Evolutionary conservation across 2,888 invertebrate species (phyloP).

Genomic region (Phortica magna): DNA sequence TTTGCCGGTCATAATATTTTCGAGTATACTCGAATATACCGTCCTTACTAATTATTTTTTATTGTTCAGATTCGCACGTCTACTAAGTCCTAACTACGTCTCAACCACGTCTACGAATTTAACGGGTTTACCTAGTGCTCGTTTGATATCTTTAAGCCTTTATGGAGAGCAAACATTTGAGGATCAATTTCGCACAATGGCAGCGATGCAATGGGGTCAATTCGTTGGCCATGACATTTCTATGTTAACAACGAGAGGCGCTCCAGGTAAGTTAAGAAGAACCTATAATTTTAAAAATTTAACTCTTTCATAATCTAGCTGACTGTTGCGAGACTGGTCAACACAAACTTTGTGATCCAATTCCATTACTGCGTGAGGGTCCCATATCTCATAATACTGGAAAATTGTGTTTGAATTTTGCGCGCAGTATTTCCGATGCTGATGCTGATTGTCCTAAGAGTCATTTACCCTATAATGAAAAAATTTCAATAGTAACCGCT

Average conservation of each 20-base stretch:
- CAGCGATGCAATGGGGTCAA: conserved; percentile 71
- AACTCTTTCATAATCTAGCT: conserved; percentile 34
- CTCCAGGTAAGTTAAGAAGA: conserved; percentile 51
- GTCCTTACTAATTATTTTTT: neutral
- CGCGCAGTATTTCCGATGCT: conserved; percentile 82
- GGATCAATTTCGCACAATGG: conserved; percentile 66
- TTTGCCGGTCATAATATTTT: too few relatives aligned
- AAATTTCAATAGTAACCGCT: conserved; percentile 78
- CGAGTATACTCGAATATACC: too few relatives aligned
- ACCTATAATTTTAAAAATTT: conserved; percentile 20
- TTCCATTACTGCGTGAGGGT: conserved; percentile 80
- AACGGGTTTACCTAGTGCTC: conserved; percentile 63
- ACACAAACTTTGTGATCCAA: conserved; percentile 77
- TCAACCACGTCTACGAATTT: neutral
- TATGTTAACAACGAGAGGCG: conserved; percentile 49
- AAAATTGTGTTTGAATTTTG: conserved; percentile 82
- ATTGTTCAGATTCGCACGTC: conserved; percentile 56
- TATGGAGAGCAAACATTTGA: conserved; percentile 63
- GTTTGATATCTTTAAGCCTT: conserved; percentile 63
- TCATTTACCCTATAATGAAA: conserved; percentile 79
- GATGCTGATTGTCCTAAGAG: conserved; percentile 81
- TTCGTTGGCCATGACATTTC: conserved; percentile 69
- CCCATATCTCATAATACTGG: conserved; percentile 79
- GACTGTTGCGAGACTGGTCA: conserved; percentile 63
- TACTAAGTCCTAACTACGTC: conserved; percentile 60